Evolutionary conservation across 2,113 vertebrate genomes (phyloP), one percentile per base, ranked within the genome.

Genomic region (Notothenia rossii): DNA sequence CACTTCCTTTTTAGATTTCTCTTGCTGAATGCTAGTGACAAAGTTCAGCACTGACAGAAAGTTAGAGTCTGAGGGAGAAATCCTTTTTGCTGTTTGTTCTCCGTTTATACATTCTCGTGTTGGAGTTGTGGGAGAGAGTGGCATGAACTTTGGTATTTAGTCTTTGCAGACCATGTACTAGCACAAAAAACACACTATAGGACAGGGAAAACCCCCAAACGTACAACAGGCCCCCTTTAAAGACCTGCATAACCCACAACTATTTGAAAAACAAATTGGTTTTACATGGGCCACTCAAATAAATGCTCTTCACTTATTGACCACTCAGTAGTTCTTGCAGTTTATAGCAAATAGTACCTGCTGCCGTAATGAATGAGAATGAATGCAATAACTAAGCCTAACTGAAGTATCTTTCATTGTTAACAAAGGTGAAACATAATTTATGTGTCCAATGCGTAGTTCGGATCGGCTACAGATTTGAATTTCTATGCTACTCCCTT

Each of bases 1-100:
- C 49, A n/a, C 12, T 55, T 65, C 53, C 64, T 53, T 72, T 83
- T 81, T 45, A 62, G 49, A 29, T 68, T 72, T 50, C 40, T 51
- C 13, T 11, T 48, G 68, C 81, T 70, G 62, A 33, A 29, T 5
- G 7, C 56, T 75, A 2, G 53, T 72, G 83, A 88, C 83, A 85
- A 76, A 73, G 67, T 49, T 60, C 40, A 59, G 45, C 36, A 15
- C 49, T 54, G 49, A 10, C 55, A 4, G 22, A 36, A 64, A 48
- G 71, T 50, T 67, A 13, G 55, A 73, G 10, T 50, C 3, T 15
- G n/a, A 40, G 46, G 54, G 11, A 10, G 8, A 4, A 29, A n/a
- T 13, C 48, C 29, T 62, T n/a, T 10, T 13, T 20, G 73, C 14
- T 1, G 4, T 33, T 33, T 58, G 2, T 59, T 13, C 29, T 53